Evolutionary conservation across 2,888 invertebrate genomes (phyloP), one percentile per base, ranked within the genome.

Genomic region (Bombyx huttoni): DNA sequence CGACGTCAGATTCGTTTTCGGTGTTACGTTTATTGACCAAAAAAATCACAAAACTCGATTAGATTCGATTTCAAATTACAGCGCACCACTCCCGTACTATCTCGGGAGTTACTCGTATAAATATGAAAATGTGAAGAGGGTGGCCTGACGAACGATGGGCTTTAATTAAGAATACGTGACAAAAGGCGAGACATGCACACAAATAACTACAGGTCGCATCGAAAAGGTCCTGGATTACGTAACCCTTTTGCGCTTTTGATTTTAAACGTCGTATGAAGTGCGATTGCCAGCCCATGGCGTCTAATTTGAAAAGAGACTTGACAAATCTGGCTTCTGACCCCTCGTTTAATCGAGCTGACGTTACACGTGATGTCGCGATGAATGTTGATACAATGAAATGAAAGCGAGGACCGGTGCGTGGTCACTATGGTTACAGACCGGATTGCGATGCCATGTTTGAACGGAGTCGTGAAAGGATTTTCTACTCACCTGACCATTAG

Each of bases 131-230:
- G 79, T 80, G 81, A 84, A 76, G 73, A 75, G 82, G 81, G 84
- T 77, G 69, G 76, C 74, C 66, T 68, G 70, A 80, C 80, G 76
- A 78, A 77, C 74, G 73, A 73, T 75, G 77, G 77, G 73, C 78
- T 77, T 89, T 89, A 89, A 89, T 89, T 89, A 89, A 87, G 89
- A 88, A 86, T 88, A 89, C 89, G 89, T 89, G 89, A 89, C 87
- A 89, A 89, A 89, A 89, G 89, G 88, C 81, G 86, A 81, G 85
- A 83, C 83, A 79, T 78, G 77, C 81, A 81, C 81, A 84, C 78
- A 84, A 79, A 83, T 74, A 24, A 24, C 24, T 24, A 83, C 75
- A 82, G 81, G 81, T 76, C 70, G 75, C 71, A 64, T 63, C 65
- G 78, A 85, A 87, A 88, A 87, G 88, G 87, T 82, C 77, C 77